Percentiles rank a stretch among this genome's conserved stretches.
These are phyloP conservation scores for Eupeodes latifasciatus DNA, from an alignment of 2,888 invertebrate genomes.

Conservation along the genomic window DNA sequence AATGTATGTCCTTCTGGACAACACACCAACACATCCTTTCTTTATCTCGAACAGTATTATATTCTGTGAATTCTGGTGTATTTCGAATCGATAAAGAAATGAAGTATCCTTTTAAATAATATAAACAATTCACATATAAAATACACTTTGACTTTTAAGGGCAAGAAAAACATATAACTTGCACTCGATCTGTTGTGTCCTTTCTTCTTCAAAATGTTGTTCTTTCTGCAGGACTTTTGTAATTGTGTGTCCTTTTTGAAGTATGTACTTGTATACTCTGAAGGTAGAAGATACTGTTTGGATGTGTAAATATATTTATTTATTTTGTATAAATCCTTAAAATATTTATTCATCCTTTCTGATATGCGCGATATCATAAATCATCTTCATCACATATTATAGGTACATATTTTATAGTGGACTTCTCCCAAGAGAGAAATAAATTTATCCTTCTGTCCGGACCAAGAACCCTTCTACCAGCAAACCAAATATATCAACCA, in stretches of 20 bases:
- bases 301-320: slow-evolving; percentile 30
- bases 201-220: background rate
- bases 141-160: slow-evolving; percentile 1
- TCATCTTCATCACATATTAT: slow-evolving; percentile 25
- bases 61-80: background rate
- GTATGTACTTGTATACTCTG: background rate
- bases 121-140: slow-evolving; percentile 1
- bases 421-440: slow-evolving; percentile 54
- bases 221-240: slow-evolving; percentile 7
- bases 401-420: background rate
- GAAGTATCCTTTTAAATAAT: slow-evolving; percentile 46
- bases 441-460: slow-evolving; percentile 24
- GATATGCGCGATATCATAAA: slow-evolving; percentile 57
- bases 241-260: slow-evolving; percentile 13
- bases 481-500: background rate
- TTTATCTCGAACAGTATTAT: background rate
- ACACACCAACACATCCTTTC: slow-evolving; percentile 4
- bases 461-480: background rate
- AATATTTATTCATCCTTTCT: slow-evolving; percentile 40
- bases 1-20: slow-evolving; percentile 3
- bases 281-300: background rate
- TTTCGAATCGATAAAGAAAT: background rate
- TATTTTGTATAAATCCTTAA: slow-evolving; percentile 34
- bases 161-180: slow-evolving; percentile 24
- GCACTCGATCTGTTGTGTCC: background rate